These are phyloP conservation scores for Malurus leucopterus DNA, from an alignment of 2,797 vertebrate genomes.

Conservation along the genomic window DNA sequence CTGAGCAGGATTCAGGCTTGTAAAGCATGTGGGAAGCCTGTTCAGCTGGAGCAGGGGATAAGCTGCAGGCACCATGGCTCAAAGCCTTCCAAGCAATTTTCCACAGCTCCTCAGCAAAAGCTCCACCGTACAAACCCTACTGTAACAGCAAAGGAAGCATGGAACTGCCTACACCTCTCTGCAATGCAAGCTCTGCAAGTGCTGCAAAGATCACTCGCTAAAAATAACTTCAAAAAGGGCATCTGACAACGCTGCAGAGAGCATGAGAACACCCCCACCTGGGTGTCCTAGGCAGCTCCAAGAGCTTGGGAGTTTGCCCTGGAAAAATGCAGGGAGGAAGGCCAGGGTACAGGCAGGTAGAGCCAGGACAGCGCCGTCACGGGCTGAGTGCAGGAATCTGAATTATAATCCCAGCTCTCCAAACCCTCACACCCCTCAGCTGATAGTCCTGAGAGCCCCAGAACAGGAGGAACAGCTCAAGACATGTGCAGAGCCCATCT, in stretches of 20 bases:
- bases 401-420: background rate
- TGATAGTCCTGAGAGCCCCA: background rate
- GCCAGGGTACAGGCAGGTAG: background rate
- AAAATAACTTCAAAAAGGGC: slow-evolving; percentile 64
- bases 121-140: background rate
- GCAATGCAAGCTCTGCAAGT: slow-evolving; percentile 40
- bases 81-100: background rate
- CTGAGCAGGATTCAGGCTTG: background rate
- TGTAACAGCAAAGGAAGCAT: slow-evolving; percentile 24
- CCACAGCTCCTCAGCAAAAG: background rate
- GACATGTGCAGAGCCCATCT: background rate
- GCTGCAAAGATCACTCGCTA: slow-evolving; percentile 47
- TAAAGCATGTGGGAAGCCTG: background rate
- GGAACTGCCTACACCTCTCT: slow-evolving; percentile 39
- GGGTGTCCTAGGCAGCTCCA: background rate
- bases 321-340: background rate
- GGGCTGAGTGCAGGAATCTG: accelerated
- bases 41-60: background rate
- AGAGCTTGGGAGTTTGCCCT: background rate
- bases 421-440: background rate
- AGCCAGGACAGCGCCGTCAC: background rate
- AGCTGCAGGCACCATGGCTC: background rate
- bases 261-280: slow-evolving; percentile 33
- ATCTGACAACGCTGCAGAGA: slow-evolving; percentile 9
- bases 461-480: background rate